Percentiles rank a stretch among this genome's conserved stretches.
Conservation (phyloP, 2,113 vertebrate species). For the Amphiprion ocellaris region DNA sequence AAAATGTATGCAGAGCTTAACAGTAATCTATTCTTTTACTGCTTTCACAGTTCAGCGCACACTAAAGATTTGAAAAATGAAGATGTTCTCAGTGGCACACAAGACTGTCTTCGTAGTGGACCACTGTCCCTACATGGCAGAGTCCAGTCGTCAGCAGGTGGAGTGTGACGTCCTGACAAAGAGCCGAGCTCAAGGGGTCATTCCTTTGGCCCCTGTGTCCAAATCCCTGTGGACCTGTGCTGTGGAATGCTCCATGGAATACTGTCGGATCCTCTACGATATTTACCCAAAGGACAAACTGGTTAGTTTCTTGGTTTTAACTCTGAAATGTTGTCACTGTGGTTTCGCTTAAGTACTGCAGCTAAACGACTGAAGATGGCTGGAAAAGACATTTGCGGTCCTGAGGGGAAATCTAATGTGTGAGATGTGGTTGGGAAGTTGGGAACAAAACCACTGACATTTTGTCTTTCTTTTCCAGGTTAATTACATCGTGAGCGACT, state of each 20-base stretch:
- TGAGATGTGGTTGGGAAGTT: background rate
- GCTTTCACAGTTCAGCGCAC: background rate
- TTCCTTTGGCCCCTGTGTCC: constrained; percentile 95
- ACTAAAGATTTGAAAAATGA: constrained; percentile 84
- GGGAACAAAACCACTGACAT: background rate
- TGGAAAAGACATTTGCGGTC: too few relatives aligned
- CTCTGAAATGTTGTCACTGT: background rate
- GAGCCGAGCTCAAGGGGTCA: constrained; percentile 94
- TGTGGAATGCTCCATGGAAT: constrained; percentile 98
- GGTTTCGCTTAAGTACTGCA: too few relatives aligned
- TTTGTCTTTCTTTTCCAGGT: constrained; percentile 82
- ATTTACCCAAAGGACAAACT: constrained; percentile 95
- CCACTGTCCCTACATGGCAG: constrained; percentile 98
- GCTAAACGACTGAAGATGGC: too few relatives aligned
- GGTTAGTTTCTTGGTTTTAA: constrained; percentile 80
- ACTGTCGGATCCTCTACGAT: constrained; percentile 97
- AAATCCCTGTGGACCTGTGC: constrained; percentile 99
- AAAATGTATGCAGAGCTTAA: background rate
- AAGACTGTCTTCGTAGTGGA: constrained; percentile 99
- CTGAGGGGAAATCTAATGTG: too few relatives aligned
- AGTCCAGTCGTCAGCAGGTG: constrained; percentile 96
- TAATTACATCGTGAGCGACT: constrained; percentile 98
- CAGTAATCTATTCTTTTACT: background rate
- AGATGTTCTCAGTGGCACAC: constrained; percentile 95
- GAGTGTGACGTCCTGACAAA: constrained; percentile 99